Conservation (phyloP, 2,888 invertebrate species). For the Torymus texanus region DNA sequence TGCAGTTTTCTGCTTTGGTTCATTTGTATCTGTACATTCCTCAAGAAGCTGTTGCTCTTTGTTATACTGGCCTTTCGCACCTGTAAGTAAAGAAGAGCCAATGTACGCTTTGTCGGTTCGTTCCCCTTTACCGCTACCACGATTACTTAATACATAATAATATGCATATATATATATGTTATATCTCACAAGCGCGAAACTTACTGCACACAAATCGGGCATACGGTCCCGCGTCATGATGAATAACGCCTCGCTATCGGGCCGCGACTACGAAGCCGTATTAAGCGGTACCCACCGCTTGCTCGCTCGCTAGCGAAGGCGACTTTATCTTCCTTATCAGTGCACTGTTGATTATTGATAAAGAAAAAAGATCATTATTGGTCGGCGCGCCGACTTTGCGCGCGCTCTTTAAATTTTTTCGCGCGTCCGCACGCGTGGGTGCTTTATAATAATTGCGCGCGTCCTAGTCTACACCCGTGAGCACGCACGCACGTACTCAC, state of each 20-base stretch:
- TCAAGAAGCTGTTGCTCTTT: conserved; percentile 62
- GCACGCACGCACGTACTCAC: background rate
- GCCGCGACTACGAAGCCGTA: conserved; percentile 52
- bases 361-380: conserved; percentile 46
- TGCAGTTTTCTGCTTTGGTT: conserved; percentile 65
- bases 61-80: conserved; percentile 36
- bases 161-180: background rate
- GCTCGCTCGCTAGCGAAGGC: conserved; percentile 2
- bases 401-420: conserved; percentile 16
- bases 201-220: conserved; percentile 71
- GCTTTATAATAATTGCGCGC: too few relatives aligned
- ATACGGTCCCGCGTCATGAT: conserved; percentile 73
- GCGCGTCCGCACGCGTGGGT: background rate
- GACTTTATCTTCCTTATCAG: conserved; percentile 70
- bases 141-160: background rate
- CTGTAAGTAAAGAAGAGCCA: conserved; percentile 16
- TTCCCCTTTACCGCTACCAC: too few relatives aligned
- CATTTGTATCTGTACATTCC: conserved; percentile 68
- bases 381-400: background rate
- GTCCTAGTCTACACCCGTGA: too few relatives aligned
- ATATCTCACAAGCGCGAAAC: conserved; percentile 57
- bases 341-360: conserved; percentile 62
- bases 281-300: too few relatives aligned
- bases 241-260: conserved; percentile 50
- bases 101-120: too few relatives aligned